Base-by-base conservation (phyloP, 1,140 invertebrate species). In the Drosophila kepulauana region DNA sequence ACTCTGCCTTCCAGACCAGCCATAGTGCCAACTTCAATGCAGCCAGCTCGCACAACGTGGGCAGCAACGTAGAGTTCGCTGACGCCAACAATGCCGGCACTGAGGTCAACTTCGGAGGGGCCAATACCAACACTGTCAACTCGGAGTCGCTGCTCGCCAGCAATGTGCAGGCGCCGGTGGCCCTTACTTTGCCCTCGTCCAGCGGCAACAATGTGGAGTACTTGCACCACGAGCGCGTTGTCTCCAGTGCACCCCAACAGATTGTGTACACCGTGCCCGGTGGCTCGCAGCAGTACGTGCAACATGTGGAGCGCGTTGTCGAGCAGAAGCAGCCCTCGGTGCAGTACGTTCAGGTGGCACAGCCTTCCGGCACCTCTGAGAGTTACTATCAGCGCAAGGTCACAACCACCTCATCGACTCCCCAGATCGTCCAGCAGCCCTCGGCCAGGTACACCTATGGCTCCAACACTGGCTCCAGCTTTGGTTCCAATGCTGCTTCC, bases 341-440 rank as follows among this genome's bases (percentile, higher is more conserved):
- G 5, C 86, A 78, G 54, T 67, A 68, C 6, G 52, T 79, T 0
- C 78, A 75, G 13, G 46, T 81, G 1, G 64, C 92, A 5, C 58
- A 70, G n/a, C 81, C 87, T 25, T 52, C 67, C 4, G 79, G 79
- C 46, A 85, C 78, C 25, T 84, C 82, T 5, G 77, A 90, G 52
- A 79, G 84, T 5, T 92, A 79, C 52, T 88, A 92, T 49, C 78
- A 85, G 28, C 75, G 77, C 35, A 75, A 72, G 58, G 80, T 92
- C 5, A 85, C 82, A 35, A 86, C 69, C 66, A 84, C 75, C 6
- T 61, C 67, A 5, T 75, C 76, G 3, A 70, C 69, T 1, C 91
- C 72, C 15, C 79, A 87, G 68, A 11, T 90, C 43, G 20, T 86
- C 0, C 73, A 80, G 41, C 75, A 69, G 41, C 84, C 81, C 10